phyloP scores from a whole-genome alignment of 2,113 vertebrate genomes.

The Apteryx mantelli region DNA sequence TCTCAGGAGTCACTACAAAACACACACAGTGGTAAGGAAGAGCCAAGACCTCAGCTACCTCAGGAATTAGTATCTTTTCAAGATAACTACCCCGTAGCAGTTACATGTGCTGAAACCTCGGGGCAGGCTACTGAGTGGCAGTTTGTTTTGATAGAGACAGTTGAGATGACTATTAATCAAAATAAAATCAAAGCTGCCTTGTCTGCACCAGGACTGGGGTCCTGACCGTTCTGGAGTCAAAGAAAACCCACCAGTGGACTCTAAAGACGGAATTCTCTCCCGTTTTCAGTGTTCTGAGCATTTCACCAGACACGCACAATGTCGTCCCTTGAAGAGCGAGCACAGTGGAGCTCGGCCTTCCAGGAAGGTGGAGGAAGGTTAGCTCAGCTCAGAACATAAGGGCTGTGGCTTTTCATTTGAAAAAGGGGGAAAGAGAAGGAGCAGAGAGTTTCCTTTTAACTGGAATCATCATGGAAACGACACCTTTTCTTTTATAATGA shows the following conservation, averaged over 20 bases:
- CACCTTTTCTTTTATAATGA: not conserved
- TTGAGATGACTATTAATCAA: not conserved
- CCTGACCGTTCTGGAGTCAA: not conserved
- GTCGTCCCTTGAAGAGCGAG: not conserved
- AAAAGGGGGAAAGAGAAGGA: not conserved
- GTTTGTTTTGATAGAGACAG: not conserved
- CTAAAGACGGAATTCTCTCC: not conserved
- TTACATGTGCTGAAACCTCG: not conserved
- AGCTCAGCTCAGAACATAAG: not conserved
- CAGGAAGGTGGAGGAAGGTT: not conserved
- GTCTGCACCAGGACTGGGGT: not conserved
- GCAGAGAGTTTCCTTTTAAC: not conserved
- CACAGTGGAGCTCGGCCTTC: not conserved
- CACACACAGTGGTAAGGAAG: not conserved
- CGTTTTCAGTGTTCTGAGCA: not conserved
- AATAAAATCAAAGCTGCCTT: not conserved
- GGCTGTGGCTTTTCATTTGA: not conserved
- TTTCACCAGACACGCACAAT: not conserved
- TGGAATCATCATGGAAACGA: not conserved
- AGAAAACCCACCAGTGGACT: fast-evolving
- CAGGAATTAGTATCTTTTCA: not conserved
- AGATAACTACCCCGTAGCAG: not conserved
- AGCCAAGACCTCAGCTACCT: not conserved
- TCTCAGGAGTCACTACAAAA: not conserved
- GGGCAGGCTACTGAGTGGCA: fast-evolving